Conservation (phyloP, 2,797 vertebrate genomes). For the Gambelia wislizenii region DNA sequence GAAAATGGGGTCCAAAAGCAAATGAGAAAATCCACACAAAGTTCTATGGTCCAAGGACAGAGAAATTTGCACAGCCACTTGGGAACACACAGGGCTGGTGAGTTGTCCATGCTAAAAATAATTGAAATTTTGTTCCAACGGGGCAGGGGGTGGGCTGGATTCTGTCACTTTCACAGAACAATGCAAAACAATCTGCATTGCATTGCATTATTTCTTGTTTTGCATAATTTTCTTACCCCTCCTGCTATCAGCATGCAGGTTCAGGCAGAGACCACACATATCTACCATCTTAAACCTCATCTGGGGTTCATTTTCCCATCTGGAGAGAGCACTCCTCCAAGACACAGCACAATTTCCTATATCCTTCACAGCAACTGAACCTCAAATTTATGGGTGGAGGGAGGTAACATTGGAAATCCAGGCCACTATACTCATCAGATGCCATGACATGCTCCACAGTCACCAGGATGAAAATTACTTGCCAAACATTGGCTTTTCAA, state of each 20-base stretch:
- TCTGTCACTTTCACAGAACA: too few species aligned
- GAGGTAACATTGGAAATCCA: background rate
- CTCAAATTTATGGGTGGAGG: too few species aligned
- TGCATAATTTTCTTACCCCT: background rate
- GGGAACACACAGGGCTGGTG: background rate
- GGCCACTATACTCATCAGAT: too few species aligned
- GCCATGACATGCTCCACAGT: too few species aligned
- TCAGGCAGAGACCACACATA: background rate
- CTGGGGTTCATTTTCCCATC: background rate
- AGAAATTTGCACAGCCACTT: background rate
- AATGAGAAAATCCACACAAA: background rate
- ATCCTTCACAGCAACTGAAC: background rate
- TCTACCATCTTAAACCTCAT: background rate
- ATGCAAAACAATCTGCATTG: background rate
- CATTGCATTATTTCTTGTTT: background rate
- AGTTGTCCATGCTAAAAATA: background rate
- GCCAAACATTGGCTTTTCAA: background rate
- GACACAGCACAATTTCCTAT: background rate
- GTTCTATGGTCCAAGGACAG: accelerated
- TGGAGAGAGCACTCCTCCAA: background rate
- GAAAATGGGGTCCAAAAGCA: too few species aligned
- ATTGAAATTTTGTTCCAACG: background rate
- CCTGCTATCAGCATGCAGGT: background rate
- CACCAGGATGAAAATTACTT: too few species aligned
- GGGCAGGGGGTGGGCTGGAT: background rate